Evolutionary conservation across 2,888 invertebrate genomes (phyloP), one percentile per base, ranked within the genome.

Genomic region (Dusona sp.): DNA sequence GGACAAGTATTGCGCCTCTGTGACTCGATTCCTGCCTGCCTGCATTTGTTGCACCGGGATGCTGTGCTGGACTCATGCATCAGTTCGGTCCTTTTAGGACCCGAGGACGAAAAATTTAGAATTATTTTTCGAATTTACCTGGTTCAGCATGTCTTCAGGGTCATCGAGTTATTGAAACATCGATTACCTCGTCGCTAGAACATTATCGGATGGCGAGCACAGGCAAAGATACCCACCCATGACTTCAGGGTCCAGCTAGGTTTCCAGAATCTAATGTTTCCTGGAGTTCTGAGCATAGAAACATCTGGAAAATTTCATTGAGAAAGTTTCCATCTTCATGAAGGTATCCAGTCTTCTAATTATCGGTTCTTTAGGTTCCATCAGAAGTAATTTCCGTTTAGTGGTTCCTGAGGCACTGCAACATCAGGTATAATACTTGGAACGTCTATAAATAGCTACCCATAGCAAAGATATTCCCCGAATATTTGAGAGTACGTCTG

Each of bases 1-100:
- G 95, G 94, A 95, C 95, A 94, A 95, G 86, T 81, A 87, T 81
- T 74, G 84, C 88, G 80, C 79, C 74, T 70, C 85, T 78, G 75
- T 38, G 72, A 36, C 61, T 80, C 80, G 73, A 68, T 79, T 73
- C 80, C 38, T 79, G 80, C 80, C 38, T n/a, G 33, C 45, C 45
- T 61, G 29, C 64, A 64, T 75, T 73, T 36, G 33, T 73, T 73
- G 57, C 64, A 25, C 64, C 19, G 45, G 29, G 42, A 38, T 74
- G 42, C 61, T 75, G 16, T 57, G 42, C 61, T 75, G 16, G 38
- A 29, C 57, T 36, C 42, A 33, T 77, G n/a, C 64, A 64, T 75
- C 45, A 42, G 9, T 75, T 25, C 74, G 48, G 3, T 33, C 51
- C n/a, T 33, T 33, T n/a, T 8, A n/a, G 29, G 64, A 25, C 1